These are phyloP conservation scores for Drosophila greeni DNA, from an alignment of 2,888 invertebrate species.

Conservation along the genomic window DNA sequence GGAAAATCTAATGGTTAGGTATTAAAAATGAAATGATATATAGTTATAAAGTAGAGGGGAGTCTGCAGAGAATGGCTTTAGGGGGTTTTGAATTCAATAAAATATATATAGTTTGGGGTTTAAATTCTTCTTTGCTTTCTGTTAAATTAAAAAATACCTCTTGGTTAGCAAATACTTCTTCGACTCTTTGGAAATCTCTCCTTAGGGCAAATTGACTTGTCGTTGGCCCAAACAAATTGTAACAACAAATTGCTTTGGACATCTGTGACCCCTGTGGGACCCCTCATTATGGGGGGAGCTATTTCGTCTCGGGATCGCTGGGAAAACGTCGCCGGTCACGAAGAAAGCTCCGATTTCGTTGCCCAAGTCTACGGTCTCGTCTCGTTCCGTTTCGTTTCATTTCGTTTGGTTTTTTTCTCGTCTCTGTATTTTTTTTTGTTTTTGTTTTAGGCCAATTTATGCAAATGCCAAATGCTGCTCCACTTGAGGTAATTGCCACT, in stretches of 20 bases:
- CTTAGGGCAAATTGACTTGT: slow-evolving; percentile 57
- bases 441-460: slow-evolving; percentile 57
- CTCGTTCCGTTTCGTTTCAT: slow-evolving; percentile 36
- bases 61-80: not conserved
- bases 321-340: slow-evolving; percentile 70
- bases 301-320: slow-evolving; percentile 49
- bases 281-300: slow-evolving; percentile 49
- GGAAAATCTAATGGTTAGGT: not conserved
- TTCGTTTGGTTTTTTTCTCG: slow-evolving; percentile 29
- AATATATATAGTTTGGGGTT: not conserved
- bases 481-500: slow-evolving; percentile 68
- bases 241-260: slow-evolving; percentile 63
- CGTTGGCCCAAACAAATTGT: slow-evolving; percentile 54
- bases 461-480: slow-evolving; percentile 68
- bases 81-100: not conserved
- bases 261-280: slow-evolving; percentile 39
- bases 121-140: not conserved
- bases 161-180: not conserved
- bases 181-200: too few relatives aligned
- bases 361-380: slow-evolving; percentile 54
- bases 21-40: slow-evolving; percentile 2
- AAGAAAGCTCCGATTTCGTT: slow-evolving; percentile 63
- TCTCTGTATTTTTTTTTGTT: slow-evolving; percentile 17
- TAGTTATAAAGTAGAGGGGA: not conserved
- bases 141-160: not conserved